Base-by-base conservation (phyloP, 2,113 vertebrate genomes). In the Ptyas mucosa region DNA sequence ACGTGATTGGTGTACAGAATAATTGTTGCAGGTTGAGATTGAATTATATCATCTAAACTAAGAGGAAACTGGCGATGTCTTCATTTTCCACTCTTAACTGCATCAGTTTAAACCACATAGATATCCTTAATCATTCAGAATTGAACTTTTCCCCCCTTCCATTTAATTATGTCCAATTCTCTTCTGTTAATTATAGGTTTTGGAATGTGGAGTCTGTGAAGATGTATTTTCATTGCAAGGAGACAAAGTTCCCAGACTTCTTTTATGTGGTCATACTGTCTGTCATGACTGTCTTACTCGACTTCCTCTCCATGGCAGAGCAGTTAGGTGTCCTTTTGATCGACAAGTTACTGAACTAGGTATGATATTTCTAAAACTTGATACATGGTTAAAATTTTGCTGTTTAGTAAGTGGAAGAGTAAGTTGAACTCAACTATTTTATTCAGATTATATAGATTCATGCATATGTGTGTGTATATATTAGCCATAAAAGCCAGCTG, bases 141-240 rank as follows among this genome's bases (percentile, higher is more conserved):
- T 0, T 54, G 14, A 55, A 89, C 69, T 69, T 69, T 69, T 18
- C 18, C 2, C 2, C 2, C 64, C 24, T 34, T 69, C 64, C 64
- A 69, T 69, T 69, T 69, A 69, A 34, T 69, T 69, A 69, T 34
- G 29, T 69, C 64, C 14, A 34, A 1, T 14, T 0, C 23, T 91
- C 7, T 5, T 88, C 93, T 91, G 88, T 54, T 88, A 91, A 95
- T 95, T 90, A 1, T 90, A 99, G 99, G 99, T 99, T 96, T 97
- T 99, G 90, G 99, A 99, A 95, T 99, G 99, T 92, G 99, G 99
- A 5, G 99, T 99, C 57, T 99, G 99, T 96, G 99, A 99, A 98
- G 99, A 99, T 94, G 99, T 99, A 15, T 99, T 99, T 97, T 99
- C 99, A 86, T 97, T 99, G 64, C 99, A 99, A 97, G 99, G 99